Evolutionary conservation across 2,113 vertebrate species (phyloP).

Genomic region (Chiloscyllium plagiosum): DNA sequence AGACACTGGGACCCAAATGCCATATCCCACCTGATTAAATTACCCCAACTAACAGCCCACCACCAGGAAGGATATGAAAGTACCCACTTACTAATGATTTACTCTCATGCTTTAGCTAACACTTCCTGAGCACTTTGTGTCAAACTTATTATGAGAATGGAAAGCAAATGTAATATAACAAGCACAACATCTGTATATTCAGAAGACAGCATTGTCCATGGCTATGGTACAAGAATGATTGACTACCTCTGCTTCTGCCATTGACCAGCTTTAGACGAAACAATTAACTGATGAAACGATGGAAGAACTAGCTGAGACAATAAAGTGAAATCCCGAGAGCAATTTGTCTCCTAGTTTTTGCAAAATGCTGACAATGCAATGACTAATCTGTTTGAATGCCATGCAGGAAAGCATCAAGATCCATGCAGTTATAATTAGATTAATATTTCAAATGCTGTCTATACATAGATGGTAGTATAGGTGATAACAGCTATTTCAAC

Average conservation of each 20-base stretch:
- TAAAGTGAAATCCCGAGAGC: neutral
- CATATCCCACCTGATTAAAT: too few species aligned
- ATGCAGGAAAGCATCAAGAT: neutral
- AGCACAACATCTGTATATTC: neutral
- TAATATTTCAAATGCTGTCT: constrained; percentile 27
- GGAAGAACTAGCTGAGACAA: neutral
- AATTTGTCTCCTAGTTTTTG: neutral
- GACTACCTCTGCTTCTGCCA: neutral
- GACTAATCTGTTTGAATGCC: neutral
- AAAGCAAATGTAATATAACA: neutral
- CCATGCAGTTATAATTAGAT: constrained; percentile 1
- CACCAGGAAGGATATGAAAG: neutral
- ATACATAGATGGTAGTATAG: neutral
- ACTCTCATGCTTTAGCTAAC: neutral
- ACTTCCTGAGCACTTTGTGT: neutral
- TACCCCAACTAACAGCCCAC: neutral
- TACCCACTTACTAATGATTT: neutral
- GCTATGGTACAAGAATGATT: neutral
- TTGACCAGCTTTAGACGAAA: neutral
- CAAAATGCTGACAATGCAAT: neutral
- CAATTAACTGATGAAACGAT: neutral
- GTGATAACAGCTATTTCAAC: constrained; percentile 6
- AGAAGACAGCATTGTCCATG: neutral
- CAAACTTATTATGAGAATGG: neutral
- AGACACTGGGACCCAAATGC: neutral